Percentiles rank a stretch among this genome's conserved stretches.
These are phyloP conservation scores for Chrysogorgia sp. DNA, from an alignment of 92 coral and sea anemone genomes.

Conservation along the genomic window DNA sequence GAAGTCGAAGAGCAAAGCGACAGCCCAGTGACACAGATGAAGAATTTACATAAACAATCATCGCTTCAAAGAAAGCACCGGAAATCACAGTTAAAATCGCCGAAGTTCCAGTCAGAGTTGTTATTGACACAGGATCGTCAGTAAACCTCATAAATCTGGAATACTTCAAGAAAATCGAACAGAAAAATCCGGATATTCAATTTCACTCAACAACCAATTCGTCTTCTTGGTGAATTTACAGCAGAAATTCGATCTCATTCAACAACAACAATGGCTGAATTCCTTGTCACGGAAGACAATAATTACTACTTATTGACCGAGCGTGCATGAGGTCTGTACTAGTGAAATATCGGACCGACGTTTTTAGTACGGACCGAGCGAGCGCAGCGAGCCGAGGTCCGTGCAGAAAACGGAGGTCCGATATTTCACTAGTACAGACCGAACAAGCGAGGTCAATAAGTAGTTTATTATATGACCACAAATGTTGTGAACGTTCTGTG, in stretches of 20 bases:
- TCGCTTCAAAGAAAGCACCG: slow-evolving; percentile 30
- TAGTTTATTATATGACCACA: too few species aligned
- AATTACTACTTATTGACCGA: too few species aligned
- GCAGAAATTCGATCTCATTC: slow-evolving; percentile 27
- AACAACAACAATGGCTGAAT: slow-evolving; percentile 35
- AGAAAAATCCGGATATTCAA: not conserved
- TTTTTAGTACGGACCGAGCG: too few species aligned
- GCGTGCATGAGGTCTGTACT: too few species aligned
- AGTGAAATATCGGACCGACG: too few species aligned
- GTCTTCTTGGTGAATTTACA: slow-evolving; percentile 41
- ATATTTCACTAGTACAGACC: too few species aligned
- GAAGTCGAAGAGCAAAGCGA: too few species aligned
- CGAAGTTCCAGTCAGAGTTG: slow-evolving; percentile 32
- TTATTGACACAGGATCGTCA: slow-evolving; percentile 57
- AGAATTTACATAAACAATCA: slow-evolving; percentile 15
- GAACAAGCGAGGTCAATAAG: too few species aligned
- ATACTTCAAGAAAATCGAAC: slow-evolving; percentile 3
- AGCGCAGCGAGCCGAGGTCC: too few species aligned
- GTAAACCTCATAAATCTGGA: slow-evolving; percentile 43
- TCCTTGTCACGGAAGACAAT: not conserved
- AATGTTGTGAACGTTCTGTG: too few species aligned
- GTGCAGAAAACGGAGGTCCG: too few species aligned
- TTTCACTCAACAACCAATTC: slow-evolving; percentile 19
- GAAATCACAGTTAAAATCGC: slow-evolving; percentile 11
- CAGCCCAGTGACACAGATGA: slow-evolving; percentile 31